Base-by-base conservation (phyloP, 2,888 invertebrate species). In the Cantharis lateralis region DNA sequence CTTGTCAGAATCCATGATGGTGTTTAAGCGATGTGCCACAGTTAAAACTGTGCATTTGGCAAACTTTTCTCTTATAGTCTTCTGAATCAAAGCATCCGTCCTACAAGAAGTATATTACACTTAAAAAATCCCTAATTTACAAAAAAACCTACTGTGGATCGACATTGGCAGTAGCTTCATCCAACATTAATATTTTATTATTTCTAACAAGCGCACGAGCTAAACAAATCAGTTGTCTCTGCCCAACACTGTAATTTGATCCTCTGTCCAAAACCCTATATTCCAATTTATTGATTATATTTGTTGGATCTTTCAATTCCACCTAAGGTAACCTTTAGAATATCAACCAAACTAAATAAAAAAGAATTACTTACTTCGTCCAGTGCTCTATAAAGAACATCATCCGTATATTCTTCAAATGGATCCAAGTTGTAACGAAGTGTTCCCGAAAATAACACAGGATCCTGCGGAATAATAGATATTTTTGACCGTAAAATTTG, bases 81-180 rank as follows among this genome's bases (percentile, higher is more conserved):
- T 91, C 87, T 96, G 97, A 83, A 97, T 96, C 77, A 97, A 90
- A 68, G 91, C 92, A 87, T 96, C 96, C 15, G 96, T 96, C 86
- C 93, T 93, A 3, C 4, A 66, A 66, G 15, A 48, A n/a, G n/a
- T n/a, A 48, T n/a, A n/a, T 48, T 48, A 48, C n/a, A n/a, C 7
- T 20, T n/a, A 0, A 20, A 66, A 13, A 1, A 20, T 9, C 9
- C 11, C 1, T 7, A 7, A 48, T 7, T n/a, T 66, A n/a, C n/a
- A n/a, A 20, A 10, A 9, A 66, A 66, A 89, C 91, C 91, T 85
- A 93, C 91, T 95, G 94, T 11, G 95, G 95, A 88, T 98, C 97
- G 9, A 97, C 96, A 86, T 97, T 97, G 1, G 97, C 97, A 0
- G 97, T 97, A n/a, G 97, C 97, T 88, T 98, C 98, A 85, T 98